phyloP scores from a whole-genome alignment of 2,113 vertebrate species.

The Notechis scutatus region DNA sequence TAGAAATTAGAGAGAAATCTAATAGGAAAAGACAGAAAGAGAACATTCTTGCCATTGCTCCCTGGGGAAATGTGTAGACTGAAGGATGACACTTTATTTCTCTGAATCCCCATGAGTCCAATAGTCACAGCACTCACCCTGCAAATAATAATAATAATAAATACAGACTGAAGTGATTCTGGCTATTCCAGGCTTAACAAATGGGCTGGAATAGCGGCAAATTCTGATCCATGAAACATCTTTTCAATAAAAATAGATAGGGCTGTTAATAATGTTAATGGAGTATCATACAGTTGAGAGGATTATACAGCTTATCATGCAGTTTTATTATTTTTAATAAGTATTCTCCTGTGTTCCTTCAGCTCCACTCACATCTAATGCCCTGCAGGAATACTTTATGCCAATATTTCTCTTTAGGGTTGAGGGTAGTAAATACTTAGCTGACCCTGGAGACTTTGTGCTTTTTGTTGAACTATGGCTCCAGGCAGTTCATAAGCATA shows the following conservation, averaged over 20 bases:
- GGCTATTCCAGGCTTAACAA: conserved; percentile 78
- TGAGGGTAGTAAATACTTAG: not conserved
- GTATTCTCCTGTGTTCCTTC: conserved; percentile 49
- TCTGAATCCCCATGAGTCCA: conserved; percentile 45
- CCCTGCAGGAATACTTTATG: not conserved
- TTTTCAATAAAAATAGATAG: conserved; percentile 80
- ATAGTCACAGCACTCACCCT: conserved; percentile 71
- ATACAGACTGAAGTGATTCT: conserved; percentile 72
- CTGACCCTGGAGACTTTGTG: not conserved
- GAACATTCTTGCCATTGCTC: conserved; percentile 57
- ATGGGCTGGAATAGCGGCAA: conserved; percentile 75
- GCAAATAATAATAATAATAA: conserved; percentile 77
- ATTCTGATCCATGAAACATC: conserved; percentile 74
- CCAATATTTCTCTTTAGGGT: not conserved
- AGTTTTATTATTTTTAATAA: conserved; percentile 57
- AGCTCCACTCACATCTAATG: conserved; percentile 24
- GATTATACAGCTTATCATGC: conserved; percentile 15
- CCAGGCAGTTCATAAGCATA: not conserved
- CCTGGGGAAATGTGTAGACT: conserved; percentile 52
- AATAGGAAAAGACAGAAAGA: conserved; percentile 56
- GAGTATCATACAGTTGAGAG: conserved; percentile 46
- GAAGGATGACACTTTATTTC: conserved; percentile 60
- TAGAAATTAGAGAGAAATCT: conserved; percentile 58
- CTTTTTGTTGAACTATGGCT: not conserved
- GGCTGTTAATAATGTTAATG: conserved; percentile 82